Conservation (phyloP, 2,113 vertebrate species). For the Tursiops truncatus region DNA sequence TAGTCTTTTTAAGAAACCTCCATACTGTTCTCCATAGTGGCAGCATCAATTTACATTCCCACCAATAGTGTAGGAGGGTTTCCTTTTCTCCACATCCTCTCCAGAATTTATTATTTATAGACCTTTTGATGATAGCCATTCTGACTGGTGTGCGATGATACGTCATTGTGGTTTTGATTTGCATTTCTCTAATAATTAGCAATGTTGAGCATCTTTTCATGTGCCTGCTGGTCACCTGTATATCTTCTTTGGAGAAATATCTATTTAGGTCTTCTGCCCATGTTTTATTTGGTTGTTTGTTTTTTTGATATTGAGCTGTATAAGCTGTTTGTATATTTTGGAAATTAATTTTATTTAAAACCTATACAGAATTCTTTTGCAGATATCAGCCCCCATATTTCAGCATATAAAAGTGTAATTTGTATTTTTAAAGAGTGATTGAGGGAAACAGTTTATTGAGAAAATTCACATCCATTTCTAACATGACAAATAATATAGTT, state of each 20-base stretch:
- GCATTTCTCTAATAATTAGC: not conserved
- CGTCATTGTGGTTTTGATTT: not conserved
- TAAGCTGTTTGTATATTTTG: no score
- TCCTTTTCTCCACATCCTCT: not conserved
- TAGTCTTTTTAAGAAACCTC: no score
- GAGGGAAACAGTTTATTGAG: not conserved
- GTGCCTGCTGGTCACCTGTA: not conserved
- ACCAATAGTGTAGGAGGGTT: no score
- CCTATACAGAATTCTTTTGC: not conserved
- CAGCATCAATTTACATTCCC: no score
- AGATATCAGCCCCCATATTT: not conserved
- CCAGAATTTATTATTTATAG: not conserved
- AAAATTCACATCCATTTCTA: constrained; percentile 24
- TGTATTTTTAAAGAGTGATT: constrained; percentile 9
- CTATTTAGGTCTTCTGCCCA: not conserved
- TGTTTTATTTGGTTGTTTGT: not conserved
- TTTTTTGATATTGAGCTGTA: not conserved
- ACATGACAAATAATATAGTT: not conserved
- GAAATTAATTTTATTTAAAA: not conserved
- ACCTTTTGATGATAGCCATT: not conserved
- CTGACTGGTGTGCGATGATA: not conserved
- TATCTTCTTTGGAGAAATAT: not conserved
- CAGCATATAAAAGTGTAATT: not conserved
- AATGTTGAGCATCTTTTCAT: not conserved
- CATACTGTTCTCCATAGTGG: no score